These are phyloP conservation scores for Salvelinus alpinus DNA, from an alignment of 2,113 vertebrate species.

Conservation along the genomic window DNA sequence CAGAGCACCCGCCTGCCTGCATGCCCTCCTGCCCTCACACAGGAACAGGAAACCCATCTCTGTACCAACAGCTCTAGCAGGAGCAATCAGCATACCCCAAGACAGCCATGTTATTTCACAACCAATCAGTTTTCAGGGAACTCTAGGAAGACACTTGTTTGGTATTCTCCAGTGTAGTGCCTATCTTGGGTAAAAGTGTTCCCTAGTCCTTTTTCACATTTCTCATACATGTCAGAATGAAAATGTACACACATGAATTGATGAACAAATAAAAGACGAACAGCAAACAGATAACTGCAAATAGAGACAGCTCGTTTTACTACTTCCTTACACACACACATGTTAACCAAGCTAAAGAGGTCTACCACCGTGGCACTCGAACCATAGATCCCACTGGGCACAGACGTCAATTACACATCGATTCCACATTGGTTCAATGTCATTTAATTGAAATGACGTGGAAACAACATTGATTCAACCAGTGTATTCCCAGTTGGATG, in stretches of 20 bases:
- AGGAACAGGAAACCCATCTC: constrained; percentile 37
- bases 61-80: constrained; percentile 14
- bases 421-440: too few relatives aligned
- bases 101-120: background rate
- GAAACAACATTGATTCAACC: too few relatives aligned
- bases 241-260: too few relatives aligned
- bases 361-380: constrained; percentile 8
- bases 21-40: constrained; percentile 16
- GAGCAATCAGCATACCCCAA: constrained; percentile 3
- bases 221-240: too few relatives aligned
- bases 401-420: too few relatives aligned
- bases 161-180: background rate
- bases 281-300: background rate
- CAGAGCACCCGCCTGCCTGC: background rate
- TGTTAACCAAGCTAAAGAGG: constrained; percentile 7
- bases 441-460: too few relatives aligned
- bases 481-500: background rate
- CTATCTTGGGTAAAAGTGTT: background rate
- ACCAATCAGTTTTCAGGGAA: background rate
- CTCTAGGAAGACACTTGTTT: background rate
- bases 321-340: background rate
- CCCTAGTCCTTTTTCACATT: too few relatives aligned
- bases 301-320: background rate
- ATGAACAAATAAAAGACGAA: too few relatives aligned
- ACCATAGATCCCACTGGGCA: constrained; percentile 8